phyloP scores from a whole-genome alignment of 2,113 vertebrate genomes.

The Leptosomus discolor region DNA sequence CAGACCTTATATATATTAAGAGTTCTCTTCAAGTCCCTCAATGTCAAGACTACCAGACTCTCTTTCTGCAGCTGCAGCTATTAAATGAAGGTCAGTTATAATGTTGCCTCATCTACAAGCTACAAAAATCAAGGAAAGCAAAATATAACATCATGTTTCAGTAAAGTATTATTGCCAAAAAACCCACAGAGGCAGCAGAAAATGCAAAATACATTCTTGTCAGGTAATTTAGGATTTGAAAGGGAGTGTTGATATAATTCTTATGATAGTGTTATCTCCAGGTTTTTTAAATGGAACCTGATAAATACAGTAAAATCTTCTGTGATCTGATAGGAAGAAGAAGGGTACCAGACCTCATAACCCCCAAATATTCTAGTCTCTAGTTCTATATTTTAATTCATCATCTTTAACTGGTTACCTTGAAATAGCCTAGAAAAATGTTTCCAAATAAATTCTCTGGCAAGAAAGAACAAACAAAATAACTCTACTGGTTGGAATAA shows the following conservation, averaged over 20 bases:
- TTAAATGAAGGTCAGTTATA: not conserved
- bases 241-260: not conserved
- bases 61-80: not conserved
- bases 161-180: not conserved
- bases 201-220: not conserved
- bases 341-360: not conserved
- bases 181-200: not conserved
- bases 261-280: not conserved
- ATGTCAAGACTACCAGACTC: not conserved
- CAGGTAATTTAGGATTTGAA: slow-evolving; percentile 1
- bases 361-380: not conserved
- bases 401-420: not conserved
- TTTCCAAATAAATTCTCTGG: not conserved
- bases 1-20: not conserved
- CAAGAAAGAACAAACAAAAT: not conserved
- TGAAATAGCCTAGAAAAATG: not conserved
- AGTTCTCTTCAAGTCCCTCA: not conserved
- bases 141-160: not conserved
- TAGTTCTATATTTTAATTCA: not conserved
- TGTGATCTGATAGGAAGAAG: not conserved
- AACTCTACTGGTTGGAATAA: not conserved
- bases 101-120: not conserved
- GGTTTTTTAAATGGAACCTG: not conserved
- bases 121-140: not conserved
- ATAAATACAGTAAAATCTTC: not conserved